Evolutionary conservation across 2,797 vertebrate genomes (phyloP).

Genomic region (Sebastiscus albofasciatus): DNA sequence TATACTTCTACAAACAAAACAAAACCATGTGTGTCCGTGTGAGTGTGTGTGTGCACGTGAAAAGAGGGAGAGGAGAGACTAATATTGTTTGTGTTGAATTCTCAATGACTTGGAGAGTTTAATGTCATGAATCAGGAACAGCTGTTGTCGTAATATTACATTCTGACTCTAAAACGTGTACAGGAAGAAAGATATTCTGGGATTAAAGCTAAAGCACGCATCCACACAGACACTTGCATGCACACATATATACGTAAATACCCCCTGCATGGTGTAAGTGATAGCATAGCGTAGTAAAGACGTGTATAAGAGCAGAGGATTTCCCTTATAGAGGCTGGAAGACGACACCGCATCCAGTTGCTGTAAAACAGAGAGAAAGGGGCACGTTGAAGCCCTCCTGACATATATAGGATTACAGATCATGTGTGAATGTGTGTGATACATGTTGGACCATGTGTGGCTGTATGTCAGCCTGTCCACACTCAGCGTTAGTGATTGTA

Average conservation of each 20-base stretch:
- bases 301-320: neutral
- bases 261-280: neutral
- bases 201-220: neutral
- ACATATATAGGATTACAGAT: constrained; percentile 30
- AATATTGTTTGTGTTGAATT: neutral
- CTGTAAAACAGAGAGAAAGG: neutral
- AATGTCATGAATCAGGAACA: neutral
- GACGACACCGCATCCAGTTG: constrained; percentile 1
- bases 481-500: neutral
- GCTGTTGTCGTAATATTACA: neutral
- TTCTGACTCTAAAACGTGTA: neutral
- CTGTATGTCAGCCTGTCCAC: neutral
- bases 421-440: neutral
- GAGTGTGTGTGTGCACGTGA: no score
- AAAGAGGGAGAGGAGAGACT: no score
- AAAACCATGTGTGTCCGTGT: neutral
- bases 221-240: neutral
- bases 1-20: neutral
- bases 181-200: neutral
- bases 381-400: neutral
- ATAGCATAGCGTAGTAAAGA: neutral
- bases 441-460: constrained; percentile 1
- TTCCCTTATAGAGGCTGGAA: neutral
- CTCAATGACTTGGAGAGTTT: neutral
- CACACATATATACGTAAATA: neutral